Percentiles rank a stretch among this genome's conserved stretches.
phyloP scores from a whole-genome alignment of 2,888 invertebrate genomes.

The Nasonovia ribisnigri region DNA sequence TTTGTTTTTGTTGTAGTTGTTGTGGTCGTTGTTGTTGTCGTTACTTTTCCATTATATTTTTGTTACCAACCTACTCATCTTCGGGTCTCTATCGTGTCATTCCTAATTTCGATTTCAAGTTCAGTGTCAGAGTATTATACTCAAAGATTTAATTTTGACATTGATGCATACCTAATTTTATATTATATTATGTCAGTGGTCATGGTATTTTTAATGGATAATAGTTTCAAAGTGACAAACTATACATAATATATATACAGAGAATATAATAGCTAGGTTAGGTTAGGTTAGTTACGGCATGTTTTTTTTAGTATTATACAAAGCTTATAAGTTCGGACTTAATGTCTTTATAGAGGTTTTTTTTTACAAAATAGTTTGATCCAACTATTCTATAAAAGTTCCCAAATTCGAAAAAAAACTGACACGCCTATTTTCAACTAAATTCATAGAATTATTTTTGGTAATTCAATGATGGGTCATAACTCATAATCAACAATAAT shows the following conservation, averaged over 20 bases:
- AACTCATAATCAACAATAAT: too few species aligned
- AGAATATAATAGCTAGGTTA: neutral
- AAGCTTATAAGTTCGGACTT: neutral
- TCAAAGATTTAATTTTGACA: conserved; percentile 25
- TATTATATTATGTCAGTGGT: neutral
- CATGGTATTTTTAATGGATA: neutral
- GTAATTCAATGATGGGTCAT: neutral
- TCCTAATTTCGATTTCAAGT: conserved; percentile 54
- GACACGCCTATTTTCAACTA: neutral
- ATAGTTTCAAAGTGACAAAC: neutral
- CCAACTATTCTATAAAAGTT: neutral
- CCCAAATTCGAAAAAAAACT: neutral
- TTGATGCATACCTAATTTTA: conserved; percentile 37
- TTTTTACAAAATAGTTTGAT: neutral
- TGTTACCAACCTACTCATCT: neutral
- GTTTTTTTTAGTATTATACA: neutral
- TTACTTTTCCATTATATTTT: neutral
- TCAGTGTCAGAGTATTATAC: conserved; percentile 43
- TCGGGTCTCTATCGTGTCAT: neutral
- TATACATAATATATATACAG: neutral
- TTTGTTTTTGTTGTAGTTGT: too few species aligned
- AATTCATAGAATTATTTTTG: neutral
- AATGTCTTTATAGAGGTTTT: neutral
- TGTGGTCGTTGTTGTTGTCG: neutral
- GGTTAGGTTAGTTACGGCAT: too few species aligned